These are phyloP conservation scores for Siniperca knerii DNA, from an alignment of 2,113 vertebrate genomes.

Conservation along the genomic window DNA sequence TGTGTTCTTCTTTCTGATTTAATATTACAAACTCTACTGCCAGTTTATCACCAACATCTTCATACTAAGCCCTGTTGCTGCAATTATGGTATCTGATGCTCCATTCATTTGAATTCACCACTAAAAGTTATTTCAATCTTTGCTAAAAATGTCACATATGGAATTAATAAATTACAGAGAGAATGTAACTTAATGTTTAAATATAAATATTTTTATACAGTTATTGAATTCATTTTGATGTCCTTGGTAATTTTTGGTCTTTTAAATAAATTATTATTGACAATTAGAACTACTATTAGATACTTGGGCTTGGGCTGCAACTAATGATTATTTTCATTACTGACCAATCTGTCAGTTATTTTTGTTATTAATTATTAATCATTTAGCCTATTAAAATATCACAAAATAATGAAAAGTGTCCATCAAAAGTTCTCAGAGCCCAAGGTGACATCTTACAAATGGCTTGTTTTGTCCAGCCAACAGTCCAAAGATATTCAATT, in stretches of 20 bases:
- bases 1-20: conserved; percentile 44
- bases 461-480: not conserved
- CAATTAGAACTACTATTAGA: not conserved
- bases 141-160: not conserved
- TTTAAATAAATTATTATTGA: not conserved
- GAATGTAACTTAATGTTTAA: not conserved
- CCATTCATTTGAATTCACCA: not conserved
- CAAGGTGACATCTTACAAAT: not conserved
- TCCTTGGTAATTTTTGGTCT: not conserved
- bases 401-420: not conserved
- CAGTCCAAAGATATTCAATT: not conserved
- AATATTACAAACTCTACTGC: conserved; percentile 9
- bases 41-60: conserved; percentile 17
- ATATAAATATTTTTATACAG: not conserved
- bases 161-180: not conserved
- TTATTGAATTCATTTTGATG: not conserved
- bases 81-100: not conserved
- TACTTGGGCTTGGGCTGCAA: not conserved
- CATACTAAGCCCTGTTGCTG: not conserved
- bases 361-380: not conserved
- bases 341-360: not conserved
- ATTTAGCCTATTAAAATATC: not conserved
- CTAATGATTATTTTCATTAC: not conserved
- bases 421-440: not conserved
- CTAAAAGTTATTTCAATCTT: not conserved